Percentiles rank a stretch among this genome's conserved stretches.
Conservation (phyloP, 2,888 invertebrate species). For the Bembecia ichneumoniformis region DNA sequence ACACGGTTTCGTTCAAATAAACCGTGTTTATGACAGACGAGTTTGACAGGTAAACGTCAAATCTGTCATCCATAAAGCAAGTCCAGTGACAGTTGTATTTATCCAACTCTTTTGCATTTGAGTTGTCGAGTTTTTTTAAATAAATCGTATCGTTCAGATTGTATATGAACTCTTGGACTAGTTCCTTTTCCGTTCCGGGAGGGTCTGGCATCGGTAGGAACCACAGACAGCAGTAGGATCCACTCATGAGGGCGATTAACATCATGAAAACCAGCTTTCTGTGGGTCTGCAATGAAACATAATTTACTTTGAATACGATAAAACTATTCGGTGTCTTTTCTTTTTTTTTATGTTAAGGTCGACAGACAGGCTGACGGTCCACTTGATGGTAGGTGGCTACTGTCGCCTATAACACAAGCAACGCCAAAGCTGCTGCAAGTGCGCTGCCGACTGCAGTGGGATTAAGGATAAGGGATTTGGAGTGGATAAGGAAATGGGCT, state of each 20-base stretch:
- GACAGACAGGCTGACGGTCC: too few species aligned
- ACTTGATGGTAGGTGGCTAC: too few species aligned
- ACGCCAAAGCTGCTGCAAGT: too few species aligned
- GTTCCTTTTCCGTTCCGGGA: slow-evolving; percentile 15
- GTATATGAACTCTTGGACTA: slow-evolving; percentile 37
- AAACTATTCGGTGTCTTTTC: too few species aligned
- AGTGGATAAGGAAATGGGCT: too few species aligned
- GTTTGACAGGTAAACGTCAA: slow-evolving; percentile 45
- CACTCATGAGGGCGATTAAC: slow-evolving; percentile 75
- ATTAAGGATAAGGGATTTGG: too few species aligned
- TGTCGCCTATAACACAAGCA: too few species aligned
- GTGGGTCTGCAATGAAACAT: slow-evolving; percentile 45
- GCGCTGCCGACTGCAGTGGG: too few species aligned
- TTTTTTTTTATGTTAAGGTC: too few species aligned
- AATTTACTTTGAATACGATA: neutral
- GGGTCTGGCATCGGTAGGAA: slow-evolving; percentile 64
- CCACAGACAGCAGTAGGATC: slow-evolving; percentile 79
- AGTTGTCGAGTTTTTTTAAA: slow-evolving; percentile 25
- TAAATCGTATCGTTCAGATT: slow-evolving; percentile 48
- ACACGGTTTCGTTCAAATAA: slow-evolving; percentile 32
- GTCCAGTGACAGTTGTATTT: slow-evolving; percentile 55
- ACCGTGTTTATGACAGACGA: slow-evolving; percentile 31
- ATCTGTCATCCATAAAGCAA: slow-evolving; percentile 28
- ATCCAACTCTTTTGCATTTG: slow-evolving; percentile 23
- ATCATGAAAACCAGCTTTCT: slow-evolving; percentile 81